Evolutionary conservation across 1,140 invertebrate genomes (phyloP), one percentile per base, ranked within the genome.

Genomic region (Temnothorax curvispinosus): DNA sequence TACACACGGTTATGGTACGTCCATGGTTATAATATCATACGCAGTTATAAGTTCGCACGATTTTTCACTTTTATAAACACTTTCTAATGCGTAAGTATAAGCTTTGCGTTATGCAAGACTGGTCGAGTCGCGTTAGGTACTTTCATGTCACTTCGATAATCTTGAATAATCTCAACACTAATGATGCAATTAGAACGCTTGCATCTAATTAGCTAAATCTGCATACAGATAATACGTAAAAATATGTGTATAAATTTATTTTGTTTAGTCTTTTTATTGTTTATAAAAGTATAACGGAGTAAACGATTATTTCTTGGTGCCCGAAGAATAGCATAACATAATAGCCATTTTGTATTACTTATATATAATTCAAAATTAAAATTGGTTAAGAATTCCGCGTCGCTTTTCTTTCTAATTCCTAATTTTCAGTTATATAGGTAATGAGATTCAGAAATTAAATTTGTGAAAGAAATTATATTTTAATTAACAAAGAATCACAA

Each of bases 21-120:
- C 11, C 15, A 21, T 62, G 60, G 38, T 27, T n/a, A 60, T 38
- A 44, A 60, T 38, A 44, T 9, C n/a, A 9, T 32, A 52, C 5
- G 15, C 9, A 71, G 69, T 75, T 84, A 75, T 84, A 75, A n/a
- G 13, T 84, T 60, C 13, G 80, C 44, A 50, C 27, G 54, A 74
- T 41, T 62, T 84, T 27, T 75, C 41, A 27, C 58, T 38, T 74
- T n/a, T 38, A 38, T 47, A 58, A 50, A 69, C 5, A 15, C 27
- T 60, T 60, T 74, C 8, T 11, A 41, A 35, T 47, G 21, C 35
- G 9, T 47, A 65, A 50, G 27, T 21, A 27, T 27, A 27, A 38
- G 21, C 18, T n/a, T 56, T 11, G 52, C 18, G 9, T 71, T 81
- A 71, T 71, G 78, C 50, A 71, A 71, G 18, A 58, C 18, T 72